phyloP scores from a whole-genome alignment of 30 jellyfish, hydroid and myxozoan species.

The Aurelia sp. region DNA sequence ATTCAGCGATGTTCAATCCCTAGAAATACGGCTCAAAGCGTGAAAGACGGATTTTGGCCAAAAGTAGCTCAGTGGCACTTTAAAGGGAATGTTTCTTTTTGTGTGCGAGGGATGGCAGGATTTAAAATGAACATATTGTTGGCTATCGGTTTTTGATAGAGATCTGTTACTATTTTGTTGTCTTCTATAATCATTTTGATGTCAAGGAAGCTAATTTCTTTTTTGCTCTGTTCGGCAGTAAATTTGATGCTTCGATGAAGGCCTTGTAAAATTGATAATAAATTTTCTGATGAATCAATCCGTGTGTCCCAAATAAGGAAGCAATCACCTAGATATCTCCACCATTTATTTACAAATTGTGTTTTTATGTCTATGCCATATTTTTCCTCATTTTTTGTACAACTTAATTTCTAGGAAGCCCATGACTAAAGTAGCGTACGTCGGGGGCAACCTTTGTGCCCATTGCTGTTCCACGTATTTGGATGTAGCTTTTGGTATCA shows the following conservation, averaged over 20 bases:
- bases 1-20: slow-evolving; percentile 27
- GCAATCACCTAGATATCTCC: slow-evolving; percentile 24
- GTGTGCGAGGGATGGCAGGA: too few species aligned
- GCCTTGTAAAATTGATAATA: slow-evolving; percentile 2
- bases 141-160: slow-evolving; percentile 38
- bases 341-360: background rate
- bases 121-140: background rate
- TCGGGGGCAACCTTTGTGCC: slow-evolving; percentile 33
- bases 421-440: slow-evolving; percentile 24
- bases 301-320: slow-evolving; percentile 37
- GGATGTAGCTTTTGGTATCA: too few species aligned
- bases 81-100: slow-evolving; percentile 3
- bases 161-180: slow-evolving; percentile 22
- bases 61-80: slow-evolving; percentile 28
- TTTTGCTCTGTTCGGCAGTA: background rate
- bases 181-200: background rate
- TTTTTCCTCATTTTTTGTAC: background rate
- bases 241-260: too few species aligned
- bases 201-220: slow-evolving; percentile 3
- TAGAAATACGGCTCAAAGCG: background rate
- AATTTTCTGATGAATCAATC: slow-evolving; percentile 1
- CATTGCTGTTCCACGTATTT: too few species aligned
- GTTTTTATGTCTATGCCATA: background rate
- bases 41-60: background rate
- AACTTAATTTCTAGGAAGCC: slow-evolving; percentile 24